Evolutionary conservation across 1,140 invertebrate species (phyloP).

Genomic region (Heliconius melpomene): DNA sequence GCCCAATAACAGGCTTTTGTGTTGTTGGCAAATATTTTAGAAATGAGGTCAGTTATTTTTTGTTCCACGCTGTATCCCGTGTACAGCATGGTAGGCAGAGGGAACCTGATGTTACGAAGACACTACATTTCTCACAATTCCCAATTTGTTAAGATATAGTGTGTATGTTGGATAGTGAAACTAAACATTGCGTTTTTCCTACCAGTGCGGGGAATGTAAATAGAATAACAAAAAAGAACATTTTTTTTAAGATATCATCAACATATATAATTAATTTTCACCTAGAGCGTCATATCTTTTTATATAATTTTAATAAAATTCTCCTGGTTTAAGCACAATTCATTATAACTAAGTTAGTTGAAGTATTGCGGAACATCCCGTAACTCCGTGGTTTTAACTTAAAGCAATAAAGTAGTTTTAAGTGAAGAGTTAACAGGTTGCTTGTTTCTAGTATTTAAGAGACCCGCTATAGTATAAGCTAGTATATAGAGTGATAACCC

Average conservation of each 20-base stretch:
- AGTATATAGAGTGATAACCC: no score
- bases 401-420: constrained; percentile 6
- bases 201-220: no score
- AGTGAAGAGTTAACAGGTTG: neutral
- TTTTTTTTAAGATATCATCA: no score
- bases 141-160: no score
- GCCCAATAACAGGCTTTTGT: constrained; percentile 53
- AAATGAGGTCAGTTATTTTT: neutral
- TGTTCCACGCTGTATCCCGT: neutral
- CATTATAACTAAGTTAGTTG: constrained; percentile 1
- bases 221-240: no score
- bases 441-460: neutral
- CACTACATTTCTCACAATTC: no score
- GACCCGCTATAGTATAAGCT: no score
- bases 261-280: neutral
- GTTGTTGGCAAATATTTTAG: neutral
- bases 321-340: neutral
- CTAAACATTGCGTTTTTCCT: no score
- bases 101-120: no score
- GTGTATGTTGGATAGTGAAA: no score
- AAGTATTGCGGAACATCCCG: neutral
- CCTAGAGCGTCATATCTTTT: neutral
- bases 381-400: neutral
- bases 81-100: neutral
- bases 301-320: neutral